Percentiles rank a stretch among this genome's conserved stretches.
These are phyloP conservation scores for Calliphora vomitoria DNA, from an alignment of 2,888 invertebrate genomes.

Conservation along the genomic window DNA sequence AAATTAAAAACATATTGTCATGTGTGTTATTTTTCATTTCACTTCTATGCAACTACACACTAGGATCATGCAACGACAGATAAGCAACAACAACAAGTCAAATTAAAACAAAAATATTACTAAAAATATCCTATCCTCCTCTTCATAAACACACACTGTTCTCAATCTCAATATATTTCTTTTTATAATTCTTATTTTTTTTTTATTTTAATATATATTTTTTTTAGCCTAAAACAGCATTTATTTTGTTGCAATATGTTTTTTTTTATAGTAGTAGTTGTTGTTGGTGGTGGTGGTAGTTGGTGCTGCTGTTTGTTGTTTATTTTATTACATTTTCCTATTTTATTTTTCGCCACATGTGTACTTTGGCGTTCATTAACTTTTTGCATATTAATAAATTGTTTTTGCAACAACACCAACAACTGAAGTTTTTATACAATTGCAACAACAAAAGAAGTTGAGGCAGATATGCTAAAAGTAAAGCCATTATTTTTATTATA, in stretches of 20 bases:
- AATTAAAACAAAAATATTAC: slow-evolving; percentile 38
- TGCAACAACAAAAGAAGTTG: slow-evolving; percentile 14
- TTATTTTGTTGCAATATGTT: slow-evolving; percentile 65
- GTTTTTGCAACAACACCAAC: slow-evolving; percentile 61
- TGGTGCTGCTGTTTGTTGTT: slow-evolving; percentile 50
- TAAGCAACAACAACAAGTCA: slow-evolving; percentile 46
- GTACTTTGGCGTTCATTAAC: slow-evolving; percentile 74
- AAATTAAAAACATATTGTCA: slow-evolving; percentile 85
- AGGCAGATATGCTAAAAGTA: slow-evolving; percentile 21
- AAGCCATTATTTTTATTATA: slow-evolving; percentile 62
- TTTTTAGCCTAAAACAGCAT: slow-evolving; percentile 48
- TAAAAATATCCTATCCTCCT: slow-evolving; percentile 72
- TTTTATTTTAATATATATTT: slow-evolving; percentile 25
- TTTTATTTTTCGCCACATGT: slow-evolving; percentile 72
- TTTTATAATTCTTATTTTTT: slow-evolving; percentile 18
- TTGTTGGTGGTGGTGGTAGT: slow-evolving; percentile 19
- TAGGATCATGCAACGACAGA: slow-evolving; percentile 50
- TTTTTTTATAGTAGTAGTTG: slow-evolving; percentile 37
- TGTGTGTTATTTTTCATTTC: slow-evolving; percentile 74
- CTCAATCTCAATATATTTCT: slow-evolving; percentile 18
- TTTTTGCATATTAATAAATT: slow-evolving; percentile 74
- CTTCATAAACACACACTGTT: slow-evolving; percentile 22
- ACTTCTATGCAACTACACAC: slow-evolving; percentile 73
- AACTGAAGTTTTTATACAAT: background rate
- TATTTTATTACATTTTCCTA: slow-evolving; percentile 63